Conservation (phyloP, 1,140 invertebrate species). For the Hypothenemus hampei region DNA sequence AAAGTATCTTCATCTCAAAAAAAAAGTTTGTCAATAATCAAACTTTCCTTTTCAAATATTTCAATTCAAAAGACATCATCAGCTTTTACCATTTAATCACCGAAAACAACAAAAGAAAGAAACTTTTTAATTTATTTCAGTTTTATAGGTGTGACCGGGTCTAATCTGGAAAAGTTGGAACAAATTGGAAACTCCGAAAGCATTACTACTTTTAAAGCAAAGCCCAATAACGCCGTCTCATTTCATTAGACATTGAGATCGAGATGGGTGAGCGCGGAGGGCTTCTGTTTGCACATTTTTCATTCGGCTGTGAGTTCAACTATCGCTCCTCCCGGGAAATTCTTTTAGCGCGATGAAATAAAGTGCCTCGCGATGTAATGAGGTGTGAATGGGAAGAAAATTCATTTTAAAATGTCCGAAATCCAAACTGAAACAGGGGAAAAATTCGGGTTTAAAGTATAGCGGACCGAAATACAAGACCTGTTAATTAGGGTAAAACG, state of each 20-base stretch:
- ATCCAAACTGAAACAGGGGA: not conserved
- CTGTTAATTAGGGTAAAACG: not conserved
- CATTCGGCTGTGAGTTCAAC: constrained; percentile 1
- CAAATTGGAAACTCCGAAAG: constrained; percentile 2
- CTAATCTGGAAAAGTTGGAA: not conserved
- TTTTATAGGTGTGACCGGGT: constrained; percentile 1
- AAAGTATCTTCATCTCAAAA: too few relatives aligned
- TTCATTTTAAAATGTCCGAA: not conserved
- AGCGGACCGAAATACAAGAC: too few relatives aligned
- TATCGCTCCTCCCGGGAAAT: not conserved
- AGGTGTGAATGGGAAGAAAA: not conserved
- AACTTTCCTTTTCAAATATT: too few relatives aligned
- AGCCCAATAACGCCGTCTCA: not conserved
- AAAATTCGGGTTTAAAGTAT: too few relatives aligned
- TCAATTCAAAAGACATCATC: too few relatives aligned
- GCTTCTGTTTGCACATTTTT: constrained; percentile 1
- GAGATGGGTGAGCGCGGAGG: too few relatives aligned
- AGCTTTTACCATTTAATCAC: not conserved
- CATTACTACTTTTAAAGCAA: constrained; percentile 4
- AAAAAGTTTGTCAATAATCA: too few relatives aligned
- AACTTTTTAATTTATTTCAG: not conserved
- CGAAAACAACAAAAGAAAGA: too few relatives aligned
- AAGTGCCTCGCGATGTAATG: constrained; percentile 1
- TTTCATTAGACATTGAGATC: constrained; percentile 5
- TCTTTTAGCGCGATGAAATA: not conserved